These are phyloP conservation scores for Acrocyrtus sp. DNA, from an alignment of 2,888 invertebrate genomes.

Conservation along the genomic window DNA sequence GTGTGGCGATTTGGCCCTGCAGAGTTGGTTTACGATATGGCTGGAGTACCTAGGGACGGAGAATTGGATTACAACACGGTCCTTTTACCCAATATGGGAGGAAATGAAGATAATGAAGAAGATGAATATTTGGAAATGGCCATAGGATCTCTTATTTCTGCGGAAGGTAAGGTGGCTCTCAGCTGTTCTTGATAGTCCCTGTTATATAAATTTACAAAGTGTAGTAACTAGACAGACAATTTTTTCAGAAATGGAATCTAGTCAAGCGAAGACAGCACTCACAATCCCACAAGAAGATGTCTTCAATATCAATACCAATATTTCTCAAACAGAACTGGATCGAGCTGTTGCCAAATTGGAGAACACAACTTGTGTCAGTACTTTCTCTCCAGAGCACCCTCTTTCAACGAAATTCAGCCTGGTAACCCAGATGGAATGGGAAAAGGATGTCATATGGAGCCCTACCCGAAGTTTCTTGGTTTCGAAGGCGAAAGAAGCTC, in stretches of 20 bases:
- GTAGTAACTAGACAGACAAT: too few relatives aligned
- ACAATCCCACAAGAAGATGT: too few relatives aligned
- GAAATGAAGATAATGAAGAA: conserved; percentile 72
- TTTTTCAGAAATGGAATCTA: too few relatives aligned
- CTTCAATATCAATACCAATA: neutral
- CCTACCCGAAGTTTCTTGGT: conserved; percentile 68
- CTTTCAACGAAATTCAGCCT: too few relatives aligned
- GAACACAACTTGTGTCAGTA: too few relatives aligned
- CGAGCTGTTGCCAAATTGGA: too few relatives aligned
- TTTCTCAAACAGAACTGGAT: conserved; percentile 12
- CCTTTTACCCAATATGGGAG: too few relatives aligned
- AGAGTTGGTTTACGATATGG: conserved; percentile 98
- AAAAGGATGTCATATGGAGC: conserved; percentile 98
- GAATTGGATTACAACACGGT: conserved; percentile 96
- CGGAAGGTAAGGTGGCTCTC: too few relatives aligned
- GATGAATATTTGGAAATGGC: neutral
- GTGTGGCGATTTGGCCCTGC: conserved; percentile 84
- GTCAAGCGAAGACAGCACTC: too few relatives aligned
- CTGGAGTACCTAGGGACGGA: conserved; percentile 92
- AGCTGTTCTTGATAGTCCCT: too few relatives aligned
- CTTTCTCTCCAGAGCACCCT: conserved; percentile 88
- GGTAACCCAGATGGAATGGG: conserved; percentile 97
- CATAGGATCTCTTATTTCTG: too few relatives aligned
- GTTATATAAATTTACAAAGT: too few relatives aligned
- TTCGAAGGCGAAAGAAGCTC: neutral